Percentiles rank a stretch among this genome's conserved stretches.
Evolutionary conservation across 2,113 vertebrate species (phyloP).

Genomic region (Pipra filicauda): DNA sequence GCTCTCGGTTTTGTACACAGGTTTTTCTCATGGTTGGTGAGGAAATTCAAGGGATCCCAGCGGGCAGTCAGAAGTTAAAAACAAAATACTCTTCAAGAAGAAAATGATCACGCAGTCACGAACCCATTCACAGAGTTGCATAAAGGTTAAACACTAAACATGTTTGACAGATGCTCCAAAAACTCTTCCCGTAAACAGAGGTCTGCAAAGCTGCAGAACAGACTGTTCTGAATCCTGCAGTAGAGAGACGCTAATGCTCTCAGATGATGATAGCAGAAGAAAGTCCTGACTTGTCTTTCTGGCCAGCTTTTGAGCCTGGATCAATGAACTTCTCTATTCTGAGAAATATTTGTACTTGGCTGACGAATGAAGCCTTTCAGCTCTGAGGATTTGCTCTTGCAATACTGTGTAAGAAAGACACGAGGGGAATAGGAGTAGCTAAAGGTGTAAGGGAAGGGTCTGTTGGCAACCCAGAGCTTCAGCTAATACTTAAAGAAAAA

Average conservation of each 20-base stretch:
- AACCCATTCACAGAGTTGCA: neutral
- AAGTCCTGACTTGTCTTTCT: slow-evolving; percentile 19
- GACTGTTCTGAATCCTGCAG: neutral
- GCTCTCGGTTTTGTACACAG: neutral
- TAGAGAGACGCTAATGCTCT: neutral
- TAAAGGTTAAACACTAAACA: slow-evolving; percentile 22
- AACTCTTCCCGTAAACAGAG: neutral
- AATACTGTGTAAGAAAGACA: neutral
- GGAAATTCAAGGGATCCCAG: neutral
- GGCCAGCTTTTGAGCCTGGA: neutral
- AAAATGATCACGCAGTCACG: neutral
- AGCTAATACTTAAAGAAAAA: neutral
- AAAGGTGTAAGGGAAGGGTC: neutral
- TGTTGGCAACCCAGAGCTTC: neutral
- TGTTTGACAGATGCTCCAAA: slow-evolving; percentile 36
- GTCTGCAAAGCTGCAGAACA: slow-evolving; percentile 19
- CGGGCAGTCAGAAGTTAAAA: neutral
- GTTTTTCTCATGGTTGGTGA: neutral
- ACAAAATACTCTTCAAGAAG: neutral
- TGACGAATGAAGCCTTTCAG: neutral
- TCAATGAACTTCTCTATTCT: neutral
- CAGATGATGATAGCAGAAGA: neutral
- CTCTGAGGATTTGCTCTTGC: neutral
- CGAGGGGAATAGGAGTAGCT: neutral
- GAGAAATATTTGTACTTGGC: neutral